Evolutionary conservation across 2,797 vertebrate species (phyloP).

Genomic region (Pangasius mekongensis): DNA sequence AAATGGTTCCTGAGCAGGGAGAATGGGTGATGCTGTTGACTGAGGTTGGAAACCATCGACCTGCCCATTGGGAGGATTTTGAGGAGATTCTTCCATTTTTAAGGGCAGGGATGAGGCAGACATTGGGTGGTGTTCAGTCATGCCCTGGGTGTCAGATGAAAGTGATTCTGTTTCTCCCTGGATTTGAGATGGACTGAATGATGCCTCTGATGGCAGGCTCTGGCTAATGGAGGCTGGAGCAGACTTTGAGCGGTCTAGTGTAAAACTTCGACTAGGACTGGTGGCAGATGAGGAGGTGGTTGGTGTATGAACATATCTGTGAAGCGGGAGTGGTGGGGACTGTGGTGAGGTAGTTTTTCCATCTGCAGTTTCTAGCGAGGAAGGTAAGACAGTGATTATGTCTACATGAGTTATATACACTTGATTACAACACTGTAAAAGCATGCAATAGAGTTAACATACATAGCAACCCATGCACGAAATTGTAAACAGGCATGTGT

Average conservation of each 20-base stretch:
- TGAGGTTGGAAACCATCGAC: slow-evolving; percentile 56
- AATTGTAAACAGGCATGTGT: slow-evolving; percentile 22
- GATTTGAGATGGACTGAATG: slow-evolving; percentile 55
- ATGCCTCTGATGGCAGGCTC: slow-evolving; percentile 51
- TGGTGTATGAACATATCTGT: slow-evolving; percentile 71
- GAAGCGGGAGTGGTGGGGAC: slow-evolving; percentile 81
- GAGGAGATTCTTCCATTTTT: slow-evolving; percentile 38
- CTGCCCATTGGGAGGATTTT: slow-evolving; percentile 37
- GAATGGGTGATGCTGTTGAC: slow-evolving; percentile 48
- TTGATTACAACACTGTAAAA: slow-evolving; percentile 14
- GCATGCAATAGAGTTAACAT: slow-evolving; percentile 35
- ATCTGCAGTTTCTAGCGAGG: slow-evolving; percentile 85
- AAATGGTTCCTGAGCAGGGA: slow-evolving; percentile 62
- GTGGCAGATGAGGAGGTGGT: slow-evolving; percentile 73
- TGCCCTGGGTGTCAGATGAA: slow-evolving; percentile 6
- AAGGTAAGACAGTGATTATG: slow-evolving; percentile 12
- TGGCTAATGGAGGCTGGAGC: slow-evolving; percentile 77
- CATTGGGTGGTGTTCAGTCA: not conserved
- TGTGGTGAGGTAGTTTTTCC: slow-evolving; percentile 99
- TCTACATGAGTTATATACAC: not conserved
- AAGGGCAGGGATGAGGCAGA: slow-evolving; percentile 38
- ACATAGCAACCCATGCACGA: slow-evolving; percentile 49
- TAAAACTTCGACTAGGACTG: slow-evolving; percentile 68
- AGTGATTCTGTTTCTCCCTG: slow-evolving; percentile 43
- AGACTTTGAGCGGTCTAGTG: slow-evolving; percentile 80